Percentiles rank a stretch among this genome's conserved stretches.
Conservation (phyloP, 2,113 vertebrate genomes). For the Chamaetylas fuelleborni region DNA sequence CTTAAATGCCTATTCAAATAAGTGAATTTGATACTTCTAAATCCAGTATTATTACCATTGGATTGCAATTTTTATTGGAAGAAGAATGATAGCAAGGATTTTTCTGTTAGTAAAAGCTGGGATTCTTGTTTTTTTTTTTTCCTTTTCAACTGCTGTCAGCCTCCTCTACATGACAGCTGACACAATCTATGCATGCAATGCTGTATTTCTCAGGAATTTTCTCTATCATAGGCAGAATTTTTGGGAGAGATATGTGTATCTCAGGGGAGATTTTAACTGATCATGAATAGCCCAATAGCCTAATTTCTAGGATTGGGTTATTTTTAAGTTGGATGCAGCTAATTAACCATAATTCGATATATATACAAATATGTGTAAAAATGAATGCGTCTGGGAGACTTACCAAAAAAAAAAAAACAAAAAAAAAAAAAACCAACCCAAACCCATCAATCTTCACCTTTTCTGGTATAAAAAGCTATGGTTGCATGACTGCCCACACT, state of each 20-base stretch:
- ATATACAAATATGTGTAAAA: background rate
- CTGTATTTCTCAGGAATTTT: background rate
- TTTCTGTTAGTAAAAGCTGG: background rate
- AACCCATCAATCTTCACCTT: background rate
- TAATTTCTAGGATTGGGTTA: background rate
- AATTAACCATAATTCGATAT: background rate
- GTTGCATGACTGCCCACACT: background rate
- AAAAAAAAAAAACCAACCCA: too few species aligned
- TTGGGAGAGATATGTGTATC: background rate
- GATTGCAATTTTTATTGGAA: background rate
- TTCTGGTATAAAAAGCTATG: background rate
- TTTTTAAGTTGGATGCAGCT: background rate
- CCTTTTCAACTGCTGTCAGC: background rate
- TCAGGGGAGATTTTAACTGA: background rate
- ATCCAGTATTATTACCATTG: background rate
- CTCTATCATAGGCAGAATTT: background rate
- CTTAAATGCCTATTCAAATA: background rate
- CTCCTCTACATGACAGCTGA: background rate
- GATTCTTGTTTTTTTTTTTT: background rate
- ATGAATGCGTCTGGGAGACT: background rate
- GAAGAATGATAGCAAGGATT: background rate
- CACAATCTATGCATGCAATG: background rate
- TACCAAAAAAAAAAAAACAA: background rate
- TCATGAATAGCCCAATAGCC: background rate
- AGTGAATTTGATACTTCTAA: background rate